Conservation (phyloP, 2,797 vertebrate genomes). For the Oryzias sinensis region DNA sequence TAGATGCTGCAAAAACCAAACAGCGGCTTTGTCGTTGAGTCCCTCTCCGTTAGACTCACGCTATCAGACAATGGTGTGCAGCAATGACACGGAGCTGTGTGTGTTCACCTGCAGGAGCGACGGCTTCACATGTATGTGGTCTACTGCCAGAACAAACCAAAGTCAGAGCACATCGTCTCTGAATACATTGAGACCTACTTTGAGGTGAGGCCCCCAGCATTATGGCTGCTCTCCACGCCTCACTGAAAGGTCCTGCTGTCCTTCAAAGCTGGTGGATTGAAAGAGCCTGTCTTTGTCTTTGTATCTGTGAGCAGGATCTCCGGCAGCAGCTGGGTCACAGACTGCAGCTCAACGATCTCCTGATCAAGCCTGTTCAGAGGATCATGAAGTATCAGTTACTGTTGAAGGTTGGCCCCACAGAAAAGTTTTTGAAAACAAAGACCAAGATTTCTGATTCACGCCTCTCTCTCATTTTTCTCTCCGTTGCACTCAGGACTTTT, state of each 20-base stretch:
- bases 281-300: background rate
- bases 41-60: background rate
- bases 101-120: slow-evolving; percentile 81
- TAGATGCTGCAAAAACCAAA: too few relatives aligned
- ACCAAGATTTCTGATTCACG: background rate
- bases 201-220: slow-evolving; percentile 78
- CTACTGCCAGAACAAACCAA: slow-evolving; percentile 98
- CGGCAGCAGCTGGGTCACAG: slow-evolving; percentile 92
- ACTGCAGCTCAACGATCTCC: slow-evolving; percentile 92
- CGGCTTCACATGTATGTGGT: slow-evolving; percentile 98
- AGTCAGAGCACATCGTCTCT: slow-evolving; percentile 96
- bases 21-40: background rate
- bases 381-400: slow-evolving; percentile 98
- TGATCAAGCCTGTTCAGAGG: slow-evolving; percentile 98
- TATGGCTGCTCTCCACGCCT: background rate
- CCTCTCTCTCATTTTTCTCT: background rate
- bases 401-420: slow-evolving; percentile 82
- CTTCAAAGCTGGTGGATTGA: background rate
- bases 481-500: slow-evolving; percentile 79
- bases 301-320: slow-evolving; percentile 79
- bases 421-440: background rate
- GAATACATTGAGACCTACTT: slow-evolving; percentile 97
- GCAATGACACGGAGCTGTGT: slow-evolving; percentile 9
- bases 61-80: background rate
- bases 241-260: too few relatives aligned